Evolutionary conservation across 2,797 vertebrate genomes (phyloP).

Genomic region (Lophius americanus): DNA sequence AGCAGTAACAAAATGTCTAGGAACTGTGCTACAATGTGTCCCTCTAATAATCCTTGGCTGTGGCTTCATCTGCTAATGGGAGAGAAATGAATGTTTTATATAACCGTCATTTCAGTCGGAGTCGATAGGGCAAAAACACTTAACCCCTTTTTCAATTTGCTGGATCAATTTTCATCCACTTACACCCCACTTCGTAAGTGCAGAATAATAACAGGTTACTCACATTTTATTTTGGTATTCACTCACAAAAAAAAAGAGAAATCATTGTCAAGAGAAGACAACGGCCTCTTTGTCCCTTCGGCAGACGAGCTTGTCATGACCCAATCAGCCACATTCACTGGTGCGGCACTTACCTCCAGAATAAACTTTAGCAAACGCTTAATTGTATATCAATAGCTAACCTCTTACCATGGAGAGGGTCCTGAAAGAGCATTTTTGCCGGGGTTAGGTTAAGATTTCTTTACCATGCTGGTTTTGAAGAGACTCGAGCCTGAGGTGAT

Average conservation of each 20-base stretch:
- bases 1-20: conserved; percentile 78
- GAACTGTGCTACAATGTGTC: conserved; percentile 78
- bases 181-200: conserved; percentile 88
- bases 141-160: conserved; percentile 91
- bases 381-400: conserved; percentile 87
- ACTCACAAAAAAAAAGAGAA: conserved; percentile 78
- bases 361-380: conserved; percentile 86
- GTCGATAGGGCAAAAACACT: conserved; percentile 93
- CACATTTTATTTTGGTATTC: conserved; percentile 95
- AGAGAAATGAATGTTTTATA: conserved; percentile 92
- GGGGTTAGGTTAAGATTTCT: conserved; percentile 54
- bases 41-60: conserved; percentile 84
- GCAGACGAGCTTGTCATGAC: conserved; percentile 82
- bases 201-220: conserved; percentile 95
- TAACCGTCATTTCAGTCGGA: conserved; percentile 87
- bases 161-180: conserved; percentile 96
- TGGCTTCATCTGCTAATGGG: conserved; percentile 91
- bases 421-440: conserved; percentile 50
- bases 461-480: conserved; percentile 82
- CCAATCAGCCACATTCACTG: conserved; percentile 85
- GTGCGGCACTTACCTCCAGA: conserved; percentile 89
- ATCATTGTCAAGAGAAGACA: conserved; percentile 83
- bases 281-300: conserved; percentile 80
- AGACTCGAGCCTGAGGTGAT: conserved; percentile 82
- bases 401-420: conserved; percentile 82